Evolutionary conservation across 1,140 invertebrate genomes (phyloP), one percentile per base, ranked within the genome.

Genomic region (Drosophila pachea): DNA sequence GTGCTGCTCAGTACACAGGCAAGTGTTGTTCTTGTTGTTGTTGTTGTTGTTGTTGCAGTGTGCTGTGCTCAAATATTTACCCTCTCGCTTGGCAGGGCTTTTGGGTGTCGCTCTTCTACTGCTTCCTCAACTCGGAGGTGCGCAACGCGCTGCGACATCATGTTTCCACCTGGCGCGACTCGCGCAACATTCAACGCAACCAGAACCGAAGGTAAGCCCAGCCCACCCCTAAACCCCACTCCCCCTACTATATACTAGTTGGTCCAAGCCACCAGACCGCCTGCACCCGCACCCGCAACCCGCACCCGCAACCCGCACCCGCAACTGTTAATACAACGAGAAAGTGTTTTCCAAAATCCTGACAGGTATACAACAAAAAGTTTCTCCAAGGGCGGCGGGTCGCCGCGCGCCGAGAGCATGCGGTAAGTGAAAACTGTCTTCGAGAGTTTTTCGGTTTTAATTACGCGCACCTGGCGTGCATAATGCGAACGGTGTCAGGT

Each of bases 111-210:
- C 88, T 97, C 16, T 94, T 97, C 89, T 97, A 97, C 90, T 97
- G 97, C 90, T 97, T 97, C 90, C 92, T 97, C 65, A 98, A 97
- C 90, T 95, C 94, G 1, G 97, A 98, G 90, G 97, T 98, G 9
- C 94, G 95, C 55, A 95, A 95, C 79, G 94, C 95, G 0, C 90
- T 97, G 61, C 91, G 93, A 52, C 95, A 97, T 90, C 95, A 96
- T 84, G 92, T 95, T 63, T 92, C 93, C 68, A 91, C 94, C 55
- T 97, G 95, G 95, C 94, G 93, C 74, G 94, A 94, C 11, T 92
- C 92, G 11, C 91, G 92, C 42, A 91, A 91, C 22, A 91, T 93
- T 22, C 83, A 92, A 92, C 64, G 93, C 92, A 88, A 93, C 91
- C 52, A 91, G 92, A 88, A 78, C 58, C 62, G 88, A 74, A 77